A percentile compares a stretch with the other conserved stretches of the same genome.
Evolutionary conservation across 2,797 vertebrate species (phyloP).

Genomic region (Uromys caudimaculatus): DNA sequence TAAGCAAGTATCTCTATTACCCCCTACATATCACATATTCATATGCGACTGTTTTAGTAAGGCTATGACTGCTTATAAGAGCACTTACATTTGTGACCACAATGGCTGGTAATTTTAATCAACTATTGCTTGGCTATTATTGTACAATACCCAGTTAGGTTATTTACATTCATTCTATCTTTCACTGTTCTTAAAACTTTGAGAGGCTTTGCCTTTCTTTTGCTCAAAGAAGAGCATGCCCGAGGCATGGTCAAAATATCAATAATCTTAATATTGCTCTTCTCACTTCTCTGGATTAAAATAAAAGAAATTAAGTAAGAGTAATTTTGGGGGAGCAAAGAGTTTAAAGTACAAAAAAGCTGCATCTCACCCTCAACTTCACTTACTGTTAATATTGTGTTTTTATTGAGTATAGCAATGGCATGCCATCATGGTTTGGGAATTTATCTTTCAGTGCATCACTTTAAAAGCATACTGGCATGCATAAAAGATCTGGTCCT

Average conservation of each 20-base stretch:
- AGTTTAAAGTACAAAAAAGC: not conserved
- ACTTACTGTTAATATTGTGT: not conserved
- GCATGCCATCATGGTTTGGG: not conserved
- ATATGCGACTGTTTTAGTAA: not conserved
- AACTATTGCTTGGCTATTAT: not conserved
- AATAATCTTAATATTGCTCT: not conserved
- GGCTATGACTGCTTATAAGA: not conserved
- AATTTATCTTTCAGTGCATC: not conserved
- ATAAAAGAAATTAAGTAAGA: not conserved
- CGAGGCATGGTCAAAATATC: not conserved
- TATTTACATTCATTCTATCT: not conserved
- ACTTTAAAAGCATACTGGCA: constrained; percentile 15
- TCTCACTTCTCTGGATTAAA: not conserved
- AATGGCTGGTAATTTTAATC: not conserved
- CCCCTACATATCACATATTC: not conserved
- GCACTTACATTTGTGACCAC: not conserved
- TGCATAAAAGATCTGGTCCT: not conserved
- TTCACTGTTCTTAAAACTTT: not conserved
- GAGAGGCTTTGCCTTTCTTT: not conserved
- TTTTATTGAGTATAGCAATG: not conserved
- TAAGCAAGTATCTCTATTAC: not conserved
- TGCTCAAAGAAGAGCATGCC: not conserved
- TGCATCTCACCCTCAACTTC: not conserved
- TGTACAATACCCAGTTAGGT: not conserved
- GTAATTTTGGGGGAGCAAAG: not conserved